Base-by-base conservation (phyloP, 2,113 vertebrate genomes). In the Cranoglanis bouderius region DNA sequence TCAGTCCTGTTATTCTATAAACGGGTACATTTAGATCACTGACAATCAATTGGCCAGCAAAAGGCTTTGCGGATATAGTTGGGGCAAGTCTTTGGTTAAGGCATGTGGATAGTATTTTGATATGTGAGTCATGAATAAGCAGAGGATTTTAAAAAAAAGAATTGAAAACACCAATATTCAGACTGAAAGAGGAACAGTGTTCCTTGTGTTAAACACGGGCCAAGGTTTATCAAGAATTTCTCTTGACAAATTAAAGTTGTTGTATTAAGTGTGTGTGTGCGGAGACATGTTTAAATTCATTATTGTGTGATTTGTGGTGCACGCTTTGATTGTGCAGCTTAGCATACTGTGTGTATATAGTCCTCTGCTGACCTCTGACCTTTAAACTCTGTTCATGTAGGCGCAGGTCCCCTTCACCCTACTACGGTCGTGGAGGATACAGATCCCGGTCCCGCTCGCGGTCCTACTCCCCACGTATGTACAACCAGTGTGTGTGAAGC, bases 391-490 rank as follows among this genome's bases (percentile, higher is more conserved):
- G 2, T 35, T 21, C 10, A 4, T 51, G 13, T 51, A 99, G 98
- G 95, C 97, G 98, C 85, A 94, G 98, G 87, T 99, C 98, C 32
- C 98, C 98, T 0, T 99, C 98, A 88, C 98, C 98, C 0, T 98
- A 99, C 87, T 99, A 98, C 91, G 97, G 97, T 92, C 96, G 97
- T 77, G 96, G 97, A 67, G 96, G 97, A 40, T 99, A 99, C 94
- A 97, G 98, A 57, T 98, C 98, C 87, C 96, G 96, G 1, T 99
- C 98, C 86, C 96, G 98, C 84, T 99, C 98, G 65, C 96, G 97
- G 4, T 99, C 98, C 35, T 99, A 98, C 89, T 98, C 98, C 46
- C 98, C 98, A 92, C 96, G 97, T 99, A 96, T 98, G 98, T 97
- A 78, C 32, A 29, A 18, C 43, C 29, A 61, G 29, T 49, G 70